Evolutionary conservation across 2,888 invertebrate genomes (phyloP).

Genomic region (Zootermopsis nevadensis): DNA sequence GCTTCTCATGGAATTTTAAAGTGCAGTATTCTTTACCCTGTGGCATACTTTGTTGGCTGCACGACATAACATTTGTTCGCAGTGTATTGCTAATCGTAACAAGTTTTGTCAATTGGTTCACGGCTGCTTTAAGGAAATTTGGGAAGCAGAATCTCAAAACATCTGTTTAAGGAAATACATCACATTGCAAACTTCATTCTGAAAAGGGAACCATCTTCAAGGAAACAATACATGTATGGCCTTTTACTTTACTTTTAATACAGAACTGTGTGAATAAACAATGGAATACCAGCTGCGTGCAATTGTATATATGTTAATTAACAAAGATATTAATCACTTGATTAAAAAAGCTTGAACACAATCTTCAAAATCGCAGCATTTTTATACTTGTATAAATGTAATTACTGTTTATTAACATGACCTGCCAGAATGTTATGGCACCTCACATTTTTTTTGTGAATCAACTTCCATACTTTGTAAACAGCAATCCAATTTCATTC

Average conservation of each 20-base stretch:
- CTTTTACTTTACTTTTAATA: background rate
- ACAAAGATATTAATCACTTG: conserved; percentile 4
- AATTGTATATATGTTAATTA: background rate
- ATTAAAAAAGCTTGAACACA: background rate
- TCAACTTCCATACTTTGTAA: background rate
- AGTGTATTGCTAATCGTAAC: no score
- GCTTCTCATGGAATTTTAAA: no score
- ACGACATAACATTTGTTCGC: no score
- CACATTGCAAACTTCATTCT: no score
- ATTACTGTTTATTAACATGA: background rate
- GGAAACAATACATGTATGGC: background rate
- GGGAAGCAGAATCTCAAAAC: no score
- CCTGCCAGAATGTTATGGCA: background rate
- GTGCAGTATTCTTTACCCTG: no score
- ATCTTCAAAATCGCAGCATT: background rate
- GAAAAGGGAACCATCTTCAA: background rate
- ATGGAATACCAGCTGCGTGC: background rate
- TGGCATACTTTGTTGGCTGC: no score
- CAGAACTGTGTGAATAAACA: background rate
- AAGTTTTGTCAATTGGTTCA: no score
- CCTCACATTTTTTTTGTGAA: no score
- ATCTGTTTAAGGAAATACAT: no score
- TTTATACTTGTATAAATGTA: background rate
- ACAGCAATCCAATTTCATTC: background rate
- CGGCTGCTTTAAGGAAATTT: no score